A percentile compares a stretch with the other conserved stretches of the same genome.
Evolutionary conservation across 2,797 vertebrate species (phyloP).

Genomic region (Falco berigora): DNA sequence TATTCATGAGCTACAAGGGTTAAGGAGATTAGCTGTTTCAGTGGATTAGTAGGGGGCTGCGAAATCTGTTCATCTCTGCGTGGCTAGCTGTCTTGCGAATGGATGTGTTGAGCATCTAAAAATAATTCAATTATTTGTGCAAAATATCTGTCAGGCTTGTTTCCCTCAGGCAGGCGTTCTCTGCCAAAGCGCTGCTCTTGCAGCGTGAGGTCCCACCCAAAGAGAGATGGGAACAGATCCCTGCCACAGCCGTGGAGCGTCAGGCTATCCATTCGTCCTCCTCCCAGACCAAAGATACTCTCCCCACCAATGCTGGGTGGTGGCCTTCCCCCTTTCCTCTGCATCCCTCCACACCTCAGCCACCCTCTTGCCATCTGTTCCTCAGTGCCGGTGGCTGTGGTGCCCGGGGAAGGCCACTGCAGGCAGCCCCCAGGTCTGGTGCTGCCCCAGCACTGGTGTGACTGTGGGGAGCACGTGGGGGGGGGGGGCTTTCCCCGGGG

Average conservation of each 20-base stretch:
- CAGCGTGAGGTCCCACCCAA: neutral
- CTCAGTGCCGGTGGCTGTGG: neutral
- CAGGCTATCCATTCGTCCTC: neutral
- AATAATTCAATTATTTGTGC: constrained; percentile 52
- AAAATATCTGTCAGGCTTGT: constrained; percentile 38
- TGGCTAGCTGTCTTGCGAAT: constrained; percentile 25
- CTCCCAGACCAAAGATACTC: neutral
- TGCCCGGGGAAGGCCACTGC: neutral
- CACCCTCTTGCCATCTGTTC: neutral
- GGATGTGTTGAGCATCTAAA: constrained; percentile 47
- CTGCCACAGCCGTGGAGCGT: fast-evolving
- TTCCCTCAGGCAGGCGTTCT: neutral
- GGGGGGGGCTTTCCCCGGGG: neutral
- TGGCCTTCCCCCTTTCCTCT: neutral
- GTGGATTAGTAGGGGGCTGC: neutral
- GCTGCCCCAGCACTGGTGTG: fast-evolving
- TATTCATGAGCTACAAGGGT: neutral
- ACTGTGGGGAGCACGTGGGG: fast-evolving
- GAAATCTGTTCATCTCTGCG: neutral
- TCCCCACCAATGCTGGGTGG: fast-evolving
- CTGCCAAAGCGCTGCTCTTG: neutral
- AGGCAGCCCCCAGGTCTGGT: neutral
- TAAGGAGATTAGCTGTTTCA: constrained; percentile 43
- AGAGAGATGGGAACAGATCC: neutral
- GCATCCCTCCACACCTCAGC: neutral